Evolutionary conservation across 2,888 invertebrate genomes (phyloP), one percentile per base, ranked within the genome.

Genomic region (Parnassius mnemosyne): DNA sequence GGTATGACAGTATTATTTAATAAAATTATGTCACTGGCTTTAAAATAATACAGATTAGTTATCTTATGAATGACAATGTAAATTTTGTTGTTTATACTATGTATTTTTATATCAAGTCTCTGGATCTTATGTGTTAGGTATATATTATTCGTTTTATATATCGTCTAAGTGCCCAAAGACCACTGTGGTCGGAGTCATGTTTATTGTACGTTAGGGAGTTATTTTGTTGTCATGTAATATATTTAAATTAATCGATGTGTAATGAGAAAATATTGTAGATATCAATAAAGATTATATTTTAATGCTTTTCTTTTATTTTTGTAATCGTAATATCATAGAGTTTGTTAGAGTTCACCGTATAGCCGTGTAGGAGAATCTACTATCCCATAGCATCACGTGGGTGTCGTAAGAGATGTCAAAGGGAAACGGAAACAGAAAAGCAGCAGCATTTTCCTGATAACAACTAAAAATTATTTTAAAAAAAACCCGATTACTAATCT

Each of bases 101-200:
- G 1, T 57, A 16, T 25, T 43, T 52, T 25, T 25, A 34, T 34
- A 34, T 34, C 34, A 20, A 20, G 46, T 59, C 63, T 63, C 58
- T 63, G 59, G 53, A 46, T 43, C 47, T 13, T 53, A 5, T 53
- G 44, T 46, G 10, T 47, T 11, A 47, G 44, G 43, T 42, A 47
- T 58, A 44, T 53, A 46, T 10, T 44, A 43, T 50, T 25, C 16
- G 69, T 68, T 68, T 76, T 73, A 77, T 66, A 72, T 76, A 47
- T 47, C 12, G 75, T 74, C 20, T 53, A 80, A 68, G 73, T 68
- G 71, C 83, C 84, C 82, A 84, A 87, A 87, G 89, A 81, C 88
- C 88, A 64, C 60, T 60, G 52, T 69, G 88, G 87, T 86, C 89
- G 80, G 80, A 90, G 90, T 90, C 89, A 90, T 88, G 82, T 84